phyloP scores from a whole-genome alignment of 2,797 vertebrate genomes.

The Micromesistius poutassou region DNA sequence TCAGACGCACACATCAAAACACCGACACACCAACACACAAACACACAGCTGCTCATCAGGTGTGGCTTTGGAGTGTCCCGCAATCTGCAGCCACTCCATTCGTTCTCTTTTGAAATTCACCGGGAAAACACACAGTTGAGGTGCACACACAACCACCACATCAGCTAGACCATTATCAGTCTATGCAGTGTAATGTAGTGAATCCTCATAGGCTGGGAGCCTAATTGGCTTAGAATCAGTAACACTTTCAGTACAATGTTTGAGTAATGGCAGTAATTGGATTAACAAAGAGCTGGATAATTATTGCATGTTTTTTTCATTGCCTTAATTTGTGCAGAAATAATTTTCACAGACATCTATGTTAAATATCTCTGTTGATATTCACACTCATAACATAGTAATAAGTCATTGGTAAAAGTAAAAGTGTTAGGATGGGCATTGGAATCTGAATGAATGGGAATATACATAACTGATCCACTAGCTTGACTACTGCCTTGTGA shows the following conservation, averaged over 20 bases:
- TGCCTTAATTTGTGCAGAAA: not conserved
- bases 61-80: not conserved
- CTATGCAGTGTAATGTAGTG: not conserved
- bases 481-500: not conserved
- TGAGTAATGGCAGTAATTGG: not conserved
- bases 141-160: not conserved
- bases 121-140: not conserved
- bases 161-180: not conserved
- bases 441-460: not conserved
- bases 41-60: not conserved
- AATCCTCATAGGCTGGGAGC: not conserved
- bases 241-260: slow-evolving; percentile 3
- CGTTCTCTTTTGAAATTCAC: not conserved
- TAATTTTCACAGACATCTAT: not conserved
- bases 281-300: not conserved
- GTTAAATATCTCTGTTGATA: not conserved
- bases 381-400: not conserved
- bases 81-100: not conserved
- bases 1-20: not conserved
- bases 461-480: not conserved
- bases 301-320: not conserved
- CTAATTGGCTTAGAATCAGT: not conserved
- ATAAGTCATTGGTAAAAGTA: not conserved
- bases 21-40: not conserved
- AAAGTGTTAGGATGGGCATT: not conserved